These are phyloP conservation scores for Chrysogorgia sp. DNA, from an alignment of 92 coral and sea anemone species.

Conservation along the genomic window DNA sequence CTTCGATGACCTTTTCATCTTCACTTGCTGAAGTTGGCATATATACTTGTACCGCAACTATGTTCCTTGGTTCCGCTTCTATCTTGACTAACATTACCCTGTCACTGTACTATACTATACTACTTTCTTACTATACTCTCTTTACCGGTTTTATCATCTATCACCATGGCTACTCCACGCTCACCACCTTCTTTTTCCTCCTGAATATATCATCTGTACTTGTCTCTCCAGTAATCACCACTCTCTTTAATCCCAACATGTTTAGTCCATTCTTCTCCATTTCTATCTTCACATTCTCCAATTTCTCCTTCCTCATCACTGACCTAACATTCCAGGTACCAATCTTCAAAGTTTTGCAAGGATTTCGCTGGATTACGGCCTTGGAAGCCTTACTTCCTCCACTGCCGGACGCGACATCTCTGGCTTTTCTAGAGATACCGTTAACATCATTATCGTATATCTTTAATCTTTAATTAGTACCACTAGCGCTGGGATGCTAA, in stretches of 20 bases:
- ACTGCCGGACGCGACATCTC: conserved; percentile 37
- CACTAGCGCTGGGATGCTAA: no score
- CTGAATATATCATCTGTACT: conserved; percentile 41
- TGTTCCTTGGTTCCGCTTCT: conserved; percentile 25
- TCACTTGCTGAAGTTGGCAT: conserved; percentile 31
- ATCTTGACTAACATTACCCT: conserved; percentile 33
- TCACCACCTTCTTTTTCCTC: conserved; percentile 32
- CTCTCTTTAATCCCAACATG: conserved; percentile 1
- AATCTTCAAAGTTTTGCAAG: no score
- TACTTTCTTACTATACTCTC: conserved; percentile 25
- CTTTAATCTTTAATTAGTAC: no score
- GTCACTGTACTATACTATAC: not conserved
- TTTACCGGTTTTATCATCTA: conserved; percentile 35
- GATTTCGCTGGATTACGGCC: no score
- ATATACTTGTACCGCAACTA: conserved; percentile 22
- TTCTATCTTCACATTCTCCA: conserved; percentile 9
- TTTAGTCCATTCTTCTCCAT: conserved; percentile 14
- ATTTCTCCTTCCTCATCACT: conserved; percentile 4
- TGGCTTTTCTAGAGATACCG: conserved; percentile 19
- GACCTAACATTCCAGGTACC: no score
- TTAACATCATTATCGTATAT: conserved; percentile 18
- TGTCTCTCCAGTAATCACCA: conserved; percentile 5
- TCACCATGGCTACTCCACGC: conserved; percentile 26
- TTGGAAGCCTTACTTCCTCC: conserved; percentile 15
- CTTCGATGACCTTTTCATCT: conserved; percentile 29